Conservation (phyloP, 2,888 invertebrate species). For the Gerosis bhagava region DNA sequence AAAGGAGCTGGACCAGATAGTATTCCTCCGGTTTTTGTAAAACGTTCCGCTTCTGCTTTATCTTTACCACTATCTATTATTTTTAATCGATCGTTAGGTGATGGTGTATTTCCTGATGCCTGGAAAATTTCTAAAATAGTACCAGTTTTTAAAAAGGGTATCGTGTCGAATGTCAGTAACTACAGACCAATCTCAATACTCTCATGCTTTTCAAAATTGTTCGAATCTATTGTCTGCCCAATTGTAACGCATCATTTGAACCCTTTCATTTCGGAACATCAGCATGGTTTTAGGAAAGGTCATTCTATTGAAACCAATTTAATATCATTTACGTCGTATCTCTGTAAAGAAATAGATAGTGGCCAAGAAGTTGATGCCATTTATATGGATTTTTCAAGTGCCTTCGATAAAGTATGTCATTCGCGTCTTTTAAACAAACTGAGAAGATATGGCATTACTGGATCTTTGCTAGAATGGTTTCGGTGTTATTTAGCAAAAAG, state of each 20-base stretch:
- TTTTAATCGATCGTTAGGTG: constrained; percentile 19
- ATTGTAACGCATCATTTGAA: constrained; percentile 7
- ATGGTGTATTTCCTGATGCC: constrained; percentile 19
- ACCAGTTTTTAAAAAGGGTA: constrained; percentile 22
- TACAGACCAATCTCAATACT: constrained; percentile 24
- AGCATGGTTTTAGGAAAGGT: constrained; percentile 22
- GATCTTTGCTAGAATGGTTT: constrained; percentile 25
- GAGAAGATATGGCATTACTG: constrained; percentile 9
- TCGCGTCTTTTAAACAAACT: constrained; percentile 15
- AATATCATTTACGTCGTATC: not conserved
- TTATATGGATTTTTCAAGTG: constrained; percentile 23
- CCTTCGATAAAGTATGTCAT: constrained; percentile 26
- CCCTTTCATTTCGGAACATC: constrained; percentile 2
- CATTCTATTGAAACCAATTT: constrained; percentile 18
- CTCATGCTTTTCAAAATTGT: constrained; percentile 5
- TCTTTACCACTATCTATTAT: constrained; percentile 27
- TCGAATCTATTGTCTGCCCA: constrained; percentile 16
- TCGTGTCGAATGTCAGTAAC: not conserved
- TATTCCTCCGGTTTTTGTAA: constrained; percentile 18
- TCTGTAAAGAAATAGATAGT: constrained; percentile 7
- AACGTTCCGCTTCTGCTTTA: constrained; percentile 5
- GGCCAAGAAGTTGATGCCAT: constrained; percentile 24
- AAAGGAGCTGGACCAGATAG: constrained; percentile 20
- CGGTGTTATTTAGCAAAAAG: constrained; percentile 21
- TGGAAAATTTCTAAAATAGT: constrained; percentile 24